These are phyloP conservation scores for Lacerta agilis DNA, from an alignment of 2,797 vertebrate genomes.

Conservation along the genomic window DNA sequence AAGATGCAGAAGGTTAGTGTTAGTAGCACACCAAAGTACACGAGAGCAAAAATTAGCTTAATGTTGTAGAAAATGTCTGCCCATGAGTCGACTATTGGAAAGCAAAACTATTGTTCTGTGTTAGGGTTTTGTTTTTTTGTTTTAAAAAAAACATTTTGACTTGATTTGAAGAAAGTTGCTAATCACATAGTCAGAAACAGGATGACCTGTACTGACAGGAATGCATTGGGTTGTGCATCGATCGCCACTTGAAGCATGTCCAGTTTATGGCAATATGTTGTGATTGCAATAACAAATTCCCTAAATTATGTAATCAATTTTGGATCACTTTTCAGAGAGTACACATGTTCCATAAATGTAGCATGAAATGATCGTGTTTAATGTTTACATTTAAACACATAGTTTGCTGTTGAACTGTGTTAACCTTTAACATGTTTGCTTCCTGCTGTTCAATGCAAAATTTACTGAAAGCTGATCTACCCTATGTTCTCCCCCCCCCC, in stretches of 20 bases:
- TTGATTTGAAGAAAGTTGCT: neutral
- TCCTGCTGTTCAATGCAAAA: neutral
- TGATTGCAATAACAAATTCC: neutral
- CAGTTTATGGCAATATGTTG: slow-evolving; percentile 28
- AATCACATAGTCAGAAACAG: neutral
- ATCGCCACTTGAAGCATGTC: slow-evolving; percentile 35
- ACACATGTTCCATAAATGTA: slow-evolving; percentile 35
- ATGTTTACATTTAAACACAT: slow-evolving; percentile 23
- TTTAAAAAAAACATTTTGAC: neutral
- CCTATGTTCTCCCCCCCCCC: neutral
- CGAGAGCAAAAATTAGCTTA: neutral
- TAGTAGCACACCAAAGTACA: neutral
- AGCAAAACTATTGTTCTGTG: neutral
- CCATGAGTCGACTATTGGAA: neutral
- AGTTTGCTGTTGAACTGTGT: neutral
- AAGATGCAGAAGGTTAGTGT: neutral
- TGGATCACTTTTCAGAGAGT: neutral
- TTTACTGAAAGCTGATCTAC: neutral
- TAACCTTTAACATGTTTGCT: slow-evolving; percentile 19
- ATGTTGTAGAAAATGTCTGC: neutral
- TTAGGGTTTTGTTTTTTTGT: too few species aligned
- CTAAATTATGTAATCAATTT: neutral
- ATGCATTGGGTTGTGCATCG: neutral
- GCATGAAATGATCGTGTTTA: neutral
- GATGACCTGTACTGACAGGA: neutral